Evolutionary conservation across 2,888 invertebrate genomes (phyloP).

Genomic region (Heliconius erato): DNA sequence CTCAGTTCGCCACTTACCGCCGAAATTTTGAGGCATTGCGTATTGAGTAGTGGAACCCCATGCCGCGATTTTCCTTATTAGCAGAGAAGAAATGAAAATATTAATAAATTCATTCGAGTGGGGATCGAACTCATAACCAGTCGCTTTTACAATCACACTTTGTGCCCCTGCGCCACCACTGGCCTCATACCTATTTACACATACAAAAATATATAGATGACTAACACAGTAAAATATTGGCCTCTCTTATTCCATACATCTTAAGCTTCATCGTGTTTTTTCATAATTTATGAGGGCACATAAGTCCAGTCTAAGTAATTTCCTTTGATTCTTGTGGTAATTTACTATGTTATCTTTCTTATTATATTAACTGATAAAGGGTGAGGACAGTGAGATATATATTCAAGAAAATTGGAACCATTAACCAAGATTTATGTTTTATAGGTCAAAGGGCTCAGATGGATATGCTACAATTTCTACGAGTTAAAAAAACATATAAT

Average conservation of each 20-base stretch:
- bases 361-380: slow-evolving; percentile 41
- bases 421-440: slow-evolving; percentile 44
- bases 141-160: too few relatives aligned
- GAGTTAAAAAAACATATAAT: too few relatives aligned
- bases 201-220: not conserved
- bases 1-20: too few relatives aligned
- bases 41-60: too few relatives aligned
- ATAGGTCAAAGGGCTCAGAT: slow-evolving; percentile 35
- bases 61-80: too few relatives aligned
- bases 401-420: slow-evolving; percentile 43
- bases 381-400: slow-evolving; percentile 41
- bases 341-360: slow-evolving; percentile 51
- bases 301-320: slow-evolving; percentile 57
- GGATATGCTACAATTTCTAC: not conserved
- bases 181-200: too few relatives aligned
- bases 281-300: slow-evolving; percentile 28
- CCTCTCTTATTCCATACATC: slow-evolving; percentile 46
- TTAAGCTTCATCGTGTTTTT: slow-evolving; percentile 54
- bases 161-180: too few relatives aligned
- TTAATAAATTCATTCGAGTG: too few relatives aligned
- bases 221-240: not conserved
- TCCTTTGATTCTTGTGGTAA: slow-evolving; percentile 53
- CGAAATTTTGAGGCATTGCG: too few relatives aligned
- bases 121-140: too few relatives aligned
- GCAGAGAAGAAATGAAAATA: too few relatives aligned